These are phyloP conservation scores for Xestia xanthographa DNA, from an alignment of 2,888 invertebrate genomes.

Conservation along the genomic window DNA sequence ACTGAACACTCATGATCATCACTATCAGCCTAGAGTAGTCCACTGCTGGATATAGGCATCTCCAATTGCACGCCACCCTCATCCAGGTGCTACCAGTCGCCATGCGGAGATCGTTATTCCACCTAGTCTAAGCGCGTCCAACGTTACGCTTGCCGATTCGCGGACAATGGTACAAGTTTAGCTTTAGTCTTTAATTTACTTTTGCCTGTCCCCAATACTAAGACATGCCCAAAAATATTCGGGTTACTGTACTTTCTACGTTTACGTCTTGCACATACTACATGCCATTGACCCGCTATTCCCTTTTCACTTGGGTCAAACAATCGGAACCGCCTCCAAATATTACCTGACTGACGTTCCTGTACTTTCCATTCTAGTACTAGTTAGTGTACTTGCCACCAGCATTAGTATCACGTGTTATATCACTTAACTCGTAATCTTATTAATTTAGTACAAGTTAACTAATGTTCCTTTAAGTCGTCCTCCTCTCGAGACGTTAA, in stretches of 20 bases:
- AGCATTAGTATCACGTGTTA: conserved; percentile 76
- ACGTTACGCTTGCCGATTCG: background rate
- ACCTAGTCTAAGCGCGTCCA: background rate
- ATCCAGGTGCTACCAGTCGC: background rate
- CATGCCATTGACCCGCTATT: conserved; percentile 10
- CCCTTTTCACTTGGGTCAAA: conserved; percentile 61
- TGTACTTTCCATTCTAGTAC: conserved; percentile 79
- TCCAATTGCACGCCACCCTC: background rate
- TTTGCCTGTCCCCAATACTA: no score
- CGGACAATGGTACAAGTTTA: no score
- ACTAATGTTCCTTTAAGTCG: conserved; percentile 26
- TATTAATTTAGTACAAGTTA: conserved; percentile 57
- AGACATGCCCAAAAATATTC: no score
- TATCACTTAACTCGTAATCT: conserved; percentile 66
- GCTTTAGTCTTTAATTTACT: no score
- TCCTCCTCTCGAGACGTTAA: conserved; percentile 4
- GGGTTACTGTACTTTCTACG: no score
- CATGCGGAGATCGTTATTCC: background rate
- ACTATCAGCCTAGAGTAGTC: background rate
- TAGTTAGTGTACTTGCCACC: conserved; percentile 77
- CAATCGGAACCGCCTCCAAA: conserved; percentile 76
- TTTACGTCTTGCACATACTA: background rate
- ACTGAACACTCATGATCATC: background rate
- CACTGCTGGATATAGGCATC: background rate
- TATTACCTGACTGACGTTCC: conserved; percentile 84